Evolutionary conservation across 1,140 invertebrate genomes (phyloP), one percentile per base, ranked within the genome.

Genomic region (Maconellicoccus hirsutus): DNA sequence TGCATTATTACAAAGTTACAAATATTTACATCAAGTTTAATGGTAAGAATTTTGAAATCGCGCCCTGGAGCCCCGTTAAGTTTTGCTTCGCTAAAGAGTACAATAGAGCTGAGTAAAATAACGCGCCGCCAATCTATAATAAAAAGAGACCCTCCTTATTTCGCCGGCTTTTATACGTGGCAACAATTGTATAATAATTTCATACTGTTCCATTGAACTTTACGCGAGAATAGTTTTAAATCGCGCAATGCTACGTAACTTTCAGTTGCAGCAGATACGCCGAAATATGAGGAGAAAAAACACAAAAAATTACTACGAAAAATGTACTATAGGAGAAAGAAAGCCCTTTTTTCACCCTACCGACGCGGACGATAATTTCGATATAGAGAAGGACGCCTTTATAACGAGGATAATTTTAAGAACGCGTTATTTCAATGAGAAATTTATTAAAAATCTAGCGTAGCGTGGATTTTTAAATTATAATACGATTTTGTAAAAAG

Each of bases 151-250:
- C 42, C 42, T 52, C 42, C 42, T 4, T 16, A 16, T 16, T 52
- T 52, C 16, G n/a, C 6, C 42, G 42, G 16, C 6, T 52, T 52
- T 52, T 3, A 33, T 6, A 52, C 42, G 42, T 19, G 42, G 42
- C 3, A 52, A 52, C 42, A 52, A 52, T 52, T 52, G 42, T 52
- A 16, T 52, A 52, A 52, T 52, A 52, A 52, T 52, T 52, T 52
- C n/a, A 52, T 52, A 52, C 42, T 52, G 42, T 52, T 52, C 42
- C 42, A 52, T 52, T 52, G 42, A 52, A 52, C 42, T 52, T 52
- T 19, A 52, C 42, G 42, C 42, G 42, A 52, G 42, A 52, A 52
- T 52, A 52, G 42, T 14, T 52, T 52, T 52, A 52, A 52, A 52
- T 52, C 42, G 42, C 42, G 42, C 16, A 3, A 52, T 8, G n/a